These are phyloP conservation scores for Cyprinella venusta DNA, from an alignment of 2,797 vertebrate species.

Conservation along the genomic window DNA sequence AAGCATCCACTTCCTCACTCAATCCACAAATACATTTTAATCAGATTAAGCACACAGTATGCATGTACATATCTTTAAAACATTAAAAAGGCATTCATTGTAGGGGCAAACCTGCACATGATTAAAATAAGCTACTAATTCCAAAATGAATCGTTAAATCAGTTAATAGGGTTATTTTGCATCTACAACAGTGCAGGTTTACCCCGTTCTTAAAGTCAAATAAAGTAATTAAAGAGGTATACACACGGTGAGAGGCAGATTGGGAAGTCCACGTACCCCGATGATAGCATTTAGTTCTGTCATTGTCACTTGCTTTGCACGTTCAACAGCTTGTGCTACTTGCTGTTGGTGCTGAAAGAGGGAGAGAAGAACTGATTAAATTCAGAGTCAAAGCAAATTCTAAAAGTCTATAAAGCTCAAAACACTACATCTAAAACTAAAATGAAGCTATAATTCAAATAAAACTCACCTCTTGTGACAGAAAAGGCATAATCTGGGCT, in stretches of 20 bases:
- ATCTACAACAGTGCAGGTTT: conserved; percentile 65
- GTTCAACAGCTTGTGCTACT: conserved; percentile 98
- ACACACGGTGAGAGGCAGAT: conserved; percentile 95
- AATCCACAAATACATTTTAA: background rate
- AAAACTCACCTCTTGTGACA: conserved; percentile 97
- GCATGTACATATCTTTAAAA: conserved; percentile 27
- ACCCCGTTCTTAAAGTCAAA: conserved; percentile 72
- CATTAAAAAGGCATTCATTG: conserved; percentile 55
- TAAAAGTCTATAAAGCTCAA: background rate
- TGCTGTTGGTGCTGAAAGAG: conserved; percentile 94
- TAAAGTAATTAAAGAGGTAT: conserved; percentile 89
- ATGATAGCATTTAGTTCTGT: conserved; percentile 99
- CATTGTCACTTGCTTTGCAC: conserved; percentile 99
- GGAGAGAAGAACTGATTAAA: conserved; percentile 46
- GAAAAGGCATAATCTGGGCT: conserved; percentile 99
- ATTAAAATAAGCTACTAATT: background rate
- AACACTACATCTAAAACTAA: background rate
- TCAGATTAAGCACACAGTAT: conserved; percentile 16
- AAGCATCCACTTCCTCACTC: background rate
- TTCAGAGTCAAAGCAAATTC: conserved; percentile 7
- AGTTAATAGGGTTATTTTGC: background rate
- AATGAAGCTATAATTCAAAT: conserved; percentile 11
- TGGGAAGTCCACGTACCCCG: conserved; percentile 97
- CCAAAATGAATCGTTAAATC: background rate
- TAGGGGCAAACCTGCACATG: conserved; percentile 62